These are phyloP conservation scores for Tanaodytes sp. DNA, from an alignment of 2,888 invertebrate species.

Conservation along the genomic window DNA sequence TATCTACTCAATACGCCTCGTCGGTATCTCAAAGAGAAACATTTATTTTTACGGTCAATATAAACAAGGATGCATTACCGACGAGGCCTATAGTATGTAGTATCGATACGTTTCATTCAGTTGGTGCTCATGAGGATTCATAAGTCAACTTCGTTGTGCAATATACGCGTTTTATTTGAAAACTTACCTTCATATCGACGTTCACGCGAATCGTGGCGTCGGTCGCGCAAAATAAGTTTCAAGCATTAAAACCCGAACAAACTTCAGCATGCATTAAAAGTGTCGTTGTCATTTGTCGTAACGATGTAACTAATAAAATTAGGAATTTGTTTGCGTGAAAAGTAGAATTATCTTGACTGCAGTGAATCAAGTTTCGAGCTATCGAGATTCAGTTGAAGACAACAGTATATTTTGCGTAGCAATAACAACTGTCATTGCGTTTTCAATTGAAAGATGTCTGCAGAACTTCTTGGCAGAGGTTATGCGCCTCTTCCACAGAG, in stretches of 20 bases:
- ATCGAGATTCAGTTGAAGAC: background rate
- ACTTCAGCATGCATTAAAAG: conserved; percentile 22
- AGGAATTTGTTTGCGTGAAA: background rate
- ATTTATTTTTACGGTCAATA: too few species aligned
- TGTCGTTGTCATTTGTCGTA: conserved; percentile 13
- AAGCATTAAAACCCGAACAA: conserved; percentile 26
- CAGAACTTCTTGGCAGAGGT: conserved; percentile 66
- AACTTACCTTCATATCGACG: too few species aligned
- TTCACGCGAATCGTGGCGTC: background rate
- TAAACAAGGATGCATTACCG: too few species aligned
- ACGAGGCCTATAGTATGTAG: too few species aligned
- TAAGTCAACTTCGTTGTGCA: too few species aligned
- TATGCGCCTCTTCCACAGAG: conserved; percentile 86
- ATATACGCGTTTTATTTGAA: too few species aligned
- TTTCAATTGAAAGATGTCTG: conserved; percentile 59
- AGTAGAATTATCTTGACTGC: background rate
- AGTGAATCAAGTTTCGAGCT: conserved; percentile 3
- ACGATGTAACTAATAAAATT: conserved; percentile 26
- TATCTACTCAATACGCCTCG: too few species aligned
- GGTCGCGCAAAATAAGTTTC: conserved; percentile 5
- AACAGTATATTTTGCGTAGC: conserved; percentile 3
- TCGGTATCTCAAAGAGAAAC: too few species aligned
- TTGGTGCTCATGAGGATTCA: too few species aligned
- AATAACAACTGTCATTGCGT: conserved; percentile 17
- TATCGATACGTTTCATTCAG: too few species aligned